phyloP scores from a whole-genome alignment of 2,113 vertebrate species.

The Toxotes jaculatrix region DNA sequence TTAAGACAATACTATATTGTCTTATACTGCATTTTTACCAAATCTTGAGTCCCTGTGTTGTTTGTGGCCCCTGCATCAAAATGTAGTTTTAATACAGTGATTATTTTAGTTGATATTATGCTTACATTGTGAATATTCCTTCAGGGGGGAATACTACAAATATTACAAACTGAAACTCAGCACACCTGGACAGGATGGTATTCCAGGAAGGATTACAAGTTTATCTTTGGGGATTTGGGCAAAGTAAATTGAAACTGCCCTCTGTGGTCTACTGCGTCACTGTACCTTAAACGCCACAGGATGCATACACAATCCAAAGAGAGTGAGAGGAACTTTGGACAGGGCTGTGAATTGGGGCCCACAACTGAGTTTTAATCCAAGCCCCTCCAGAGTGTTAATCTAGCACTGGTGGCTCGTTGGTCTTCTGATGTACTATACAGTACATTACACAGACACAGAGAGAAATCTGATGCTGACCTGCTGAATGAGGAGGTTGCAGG shows the following conservation, averaged over 20 bases:
- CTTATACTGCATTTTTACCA: background rate
- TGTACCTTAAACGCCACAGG: background rate
- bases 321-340: background rate
- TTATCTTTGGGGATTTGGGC: background rate
- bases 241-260: conserved; percentile 6
- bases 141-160: conserved; percentile 8
- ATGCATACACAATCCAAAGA: background rate
- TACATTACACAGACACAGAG: background rate
- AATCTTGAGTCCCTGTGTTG: background rate
- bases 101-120: background rate
- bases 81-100: background rate
- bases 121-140: background rate
- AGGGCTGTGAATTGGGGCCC: background rate
- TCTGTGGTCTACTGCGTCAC: background rate
- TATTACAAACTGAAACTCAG: background rate
- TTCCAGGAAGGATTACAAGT: background rate
- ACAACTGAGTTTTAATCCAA: conserved; percentile 8
- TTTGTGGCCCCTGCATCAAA: background rate
- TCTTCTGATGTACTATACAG: background rate
- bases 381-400: background rate
- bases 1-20: too few species aligned
- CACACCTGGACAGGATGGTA: background rate
- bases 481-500: conserved; percentile 92
- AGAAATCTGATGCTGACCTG: conserved; percentile 83
- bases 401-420: background rate